Evolutionary conservation across 2,888 invertebrate genomes (phyloP).

Genomic region (Nomada fabriciana): DNA sequence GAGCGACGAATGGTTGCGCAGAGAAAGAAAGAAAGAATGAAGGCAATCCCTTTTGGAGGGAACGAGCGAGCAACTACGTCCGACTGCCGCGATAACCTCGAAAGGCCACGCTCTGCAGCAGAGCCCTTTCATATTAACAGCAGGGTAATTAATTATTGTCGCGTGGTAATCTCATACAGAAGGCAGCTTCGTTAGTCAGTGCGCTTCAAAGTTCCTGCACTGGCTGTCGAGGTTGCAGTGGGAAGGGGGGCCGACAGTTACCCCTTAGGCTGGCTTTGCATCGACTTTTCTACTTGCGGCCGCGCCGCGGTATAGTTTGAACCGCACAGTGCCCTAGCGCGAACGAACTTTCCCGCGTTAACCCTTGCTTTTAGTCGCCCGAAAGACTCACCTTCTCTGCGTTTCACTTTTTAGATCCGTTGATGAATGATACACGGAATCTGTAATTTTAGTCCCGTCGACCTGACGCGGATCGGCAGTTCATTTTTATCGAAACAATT

Average conservation of each 20-base stretch:
- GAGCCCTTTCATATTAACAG: slow-evolving; percentile 55
- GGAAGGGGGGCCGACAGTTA: slow-evolving; percentile 1
- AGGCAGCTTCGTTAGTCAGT: slow-evolving; percentile 60
- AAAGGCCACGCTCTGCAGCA: slow-evolving; percentile 25
- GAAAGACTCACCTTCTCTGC: not conserved
- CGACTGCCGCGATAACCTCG: slow-evolving; percentile 13
- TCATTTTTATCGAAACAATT: not conserved
- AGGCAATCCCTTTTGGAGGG: slow-evolving; percentile 1
- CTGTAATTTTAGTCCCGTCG: not conserved
- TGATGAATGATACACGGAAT: not conserved
- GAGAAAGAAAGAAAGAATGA: slow-evolving; percentile 19
- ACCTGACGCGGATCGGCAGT: not conserved
- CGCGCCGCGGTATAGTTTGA: slow-evolving; percentile 45
- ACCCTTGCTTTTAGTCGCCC: slow-evolving; percentile 7
- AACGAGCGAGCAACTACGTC: slow-evolving; percentile 18
- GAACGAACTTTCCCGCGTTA: slow-evolving; percentile 28
- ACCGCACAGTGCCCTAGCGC: slow-evolving; percentile 32
- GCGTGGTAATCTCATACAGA: slow-evolving; percentile 57
- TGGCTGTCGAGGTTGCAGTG: slow-evolving; percentile 20
- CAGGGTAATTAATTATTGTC: slow-evolving; percentile 68
- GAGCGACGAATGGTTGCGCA: slow-evolving; percentile 1
- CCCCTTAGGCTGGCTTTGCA: slow-evolving; percentile 40
- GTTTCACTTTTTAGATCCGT: not conserved
- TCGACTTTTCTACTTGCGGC: slow-evolving; percentile 52
- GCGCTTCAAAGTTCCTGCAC: slow-evolving; percentile 45